Percentiles rank a stretch among this genome's conserved stretches.
Evolutionary conservation across 1,140 invertebrate genomes (phyloP).

Genomic region (Drosophila takahashii): DNA sequence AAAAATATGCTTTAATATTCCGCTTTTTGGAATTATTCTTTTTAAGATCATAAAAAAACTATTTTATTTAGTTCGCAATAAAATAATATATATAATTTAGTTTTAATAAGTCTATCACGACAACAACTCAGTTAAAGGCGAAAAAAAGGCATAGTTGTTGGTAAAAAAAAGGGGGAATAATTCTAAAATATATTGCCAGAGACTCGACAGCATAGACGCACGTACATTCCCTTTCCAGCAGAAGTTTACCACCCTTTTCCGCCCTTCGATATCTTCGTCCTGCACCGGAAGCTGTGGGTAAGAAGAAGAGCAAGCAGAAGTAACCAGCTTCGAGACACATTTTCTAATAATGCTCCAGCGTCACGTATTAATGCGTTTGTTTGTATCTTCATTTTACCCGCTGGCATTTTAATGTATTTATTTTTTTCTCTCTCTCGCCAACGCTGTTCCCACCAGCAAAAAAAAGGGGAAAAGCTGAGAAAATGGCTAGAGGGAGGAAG

Average conservation of each 20-base stretch:
- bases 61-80: background rate
- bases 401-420: conserved; percentile 83
- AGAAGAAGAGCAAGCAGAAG: conserved; percentile 40
- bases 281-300: conserved; percentile 31
- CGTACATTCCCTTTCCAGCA: conserved; percentile 46
- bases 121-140: conserved; percentile 10
- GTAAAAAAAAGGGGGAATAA: conserved; percentile 42
- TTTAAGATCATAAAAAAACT: background rate
- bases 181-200: conserved; percentile 79
- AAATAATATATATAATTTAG: background rate
- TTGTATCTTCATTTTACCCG: conserved; percentile 84
- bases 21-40: too few species aligned
- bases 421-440: conserved; percentile 1
- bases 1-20: too few species aligned
- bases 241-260: background rate
- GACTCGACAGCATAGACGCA: conserved; percentile 66
- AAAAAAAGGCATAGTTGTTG: conserved; percentile 43
- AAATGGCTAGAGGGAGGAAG: conserved; percentile 12
- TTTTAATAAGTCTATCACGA: background rate
- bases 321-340: conserved; percentile 77
- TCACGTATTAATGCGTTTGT: conserved; percentile 84
- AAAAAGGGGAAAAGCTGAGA: conserved; percentile 12
- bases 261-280: background rate
- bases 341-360: conserved; percentile 83
- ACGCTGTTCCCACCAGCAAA: background rate